Evolutionary conservation across 2,797 vertebrate species (phyloP).

Genomic region (Lithobates sylvaticus): DNA sequence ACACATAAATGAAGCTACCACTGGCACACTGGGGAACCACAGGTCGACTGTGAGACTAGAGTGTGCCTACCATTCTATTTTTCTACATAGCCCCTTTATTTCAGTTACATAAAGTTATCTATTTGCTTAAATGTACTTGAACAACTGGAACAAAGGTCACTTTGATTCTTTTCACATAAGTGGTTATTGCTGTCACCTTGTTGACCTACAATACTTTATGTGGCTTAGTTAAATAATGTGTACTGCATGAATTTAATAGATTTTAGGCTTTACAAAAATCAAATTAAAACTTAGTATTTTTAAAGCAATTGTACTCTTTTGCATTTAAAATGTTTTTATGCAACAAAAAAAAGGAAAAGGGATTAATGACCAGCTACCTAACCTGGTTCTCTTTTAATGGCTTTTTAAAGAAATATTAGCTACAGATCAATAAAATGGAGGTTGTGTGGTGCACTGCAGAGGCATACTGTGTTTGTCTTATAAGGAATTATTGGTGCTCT

Average conservation of each 20-base stretch:
- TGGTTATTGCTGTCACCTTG: background rate
- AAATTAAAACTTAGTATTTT: background rate
- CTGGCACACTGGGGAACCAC: background rate
- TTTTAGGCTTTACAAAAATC: background rate
- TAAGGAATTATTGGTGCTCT: constrained; percentile 37
- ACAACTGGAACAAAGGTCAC: background rate
- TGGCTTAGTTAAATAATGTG: background rate
- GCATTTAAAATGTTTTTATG: background rate
- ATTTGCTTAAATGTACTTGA: background rate
- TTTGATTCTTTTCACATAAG: background rate
- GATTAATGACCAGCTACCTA: constrained; percentile 24
- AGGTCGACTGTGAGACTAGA: background rate
- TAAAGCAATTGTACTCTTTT: background rate
- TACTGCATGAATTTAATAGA: background rate
- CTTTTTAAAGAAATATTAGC: constrained; percentile 34
- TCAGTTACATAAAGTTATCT: background rate
- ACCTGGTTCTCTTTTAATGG: background rate
- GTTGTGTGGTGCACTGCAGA: constrained; percentile 23
- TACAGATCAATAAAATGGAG: constrained; percentile 37
- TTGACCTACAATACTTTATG: background rate
- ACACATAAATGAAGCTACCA: background rate
- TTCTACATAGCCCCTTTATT: background rate
- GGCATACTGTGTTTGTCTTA: constrained; percentile 22
- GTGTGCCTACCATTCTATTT: background rate
- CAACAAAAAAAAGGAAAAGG: background rate